phyloP scores from a whole-genome alignment of 92 coral and sea anemone genomes.

The Palythoa grandis region DNA sequence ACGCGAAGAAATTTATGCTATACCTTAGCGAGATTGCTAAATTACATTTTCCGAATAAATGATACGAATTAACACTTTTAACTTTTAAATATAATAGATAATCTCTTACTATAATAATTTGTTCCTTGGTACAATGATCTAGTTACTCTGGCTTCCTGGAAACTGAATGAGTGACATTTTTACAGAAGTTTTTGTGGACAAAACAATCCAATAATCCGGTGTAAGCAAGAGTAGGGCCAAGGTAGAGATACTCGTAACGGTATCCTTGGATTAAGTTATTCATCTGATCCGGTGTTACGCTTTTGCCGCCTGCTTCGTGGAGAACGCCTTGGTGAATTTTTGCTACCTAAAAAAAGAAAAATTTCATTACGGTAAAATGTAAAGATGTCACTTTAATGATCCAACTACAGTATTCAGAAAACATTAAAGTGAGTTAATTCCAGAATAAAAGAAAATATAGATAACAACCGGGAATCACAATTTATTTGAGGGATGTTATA shows the following conservation, averaged over 20 bases:
- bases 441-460: too few relatives aligned
- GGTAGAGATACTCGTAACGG: background rate
- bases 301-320: constrained; percentile 98
- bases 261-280: constrained; percentile 51
- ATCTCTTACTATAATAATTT: background rate
- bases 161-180: background rate
- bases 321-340: constrained; percentile 96
- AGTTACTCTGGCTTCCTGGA: constrained; percentile 35
- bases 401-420: too few relatives aligned
- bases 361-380: background rate
- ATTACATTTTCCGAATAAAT: background rate
- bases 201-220: background rate
- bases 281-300: constrained; percentile 98
- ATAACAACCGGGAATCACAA: too few relatives aligned
- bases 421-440: too few relatives aligned
- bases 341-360: constrained; percentile 51
- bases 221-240: background rate
- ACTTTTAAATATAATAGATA: constrained; percentile 32
- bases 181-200: background rate
- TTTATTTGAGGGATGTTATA: too few relatives aligned
- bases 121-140: constrained; percentile 20
- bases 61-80: constrained; percentile 1
- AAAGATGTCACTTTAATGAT: too few relatives aligned
- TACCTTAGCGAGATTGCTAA: background rate
- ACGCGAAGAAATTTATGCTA: background rate